Evolutionary conservation across 2,888 invertebrate genomes (phyloP).

Genomic region (Diadegma fenestrale): DNA sequence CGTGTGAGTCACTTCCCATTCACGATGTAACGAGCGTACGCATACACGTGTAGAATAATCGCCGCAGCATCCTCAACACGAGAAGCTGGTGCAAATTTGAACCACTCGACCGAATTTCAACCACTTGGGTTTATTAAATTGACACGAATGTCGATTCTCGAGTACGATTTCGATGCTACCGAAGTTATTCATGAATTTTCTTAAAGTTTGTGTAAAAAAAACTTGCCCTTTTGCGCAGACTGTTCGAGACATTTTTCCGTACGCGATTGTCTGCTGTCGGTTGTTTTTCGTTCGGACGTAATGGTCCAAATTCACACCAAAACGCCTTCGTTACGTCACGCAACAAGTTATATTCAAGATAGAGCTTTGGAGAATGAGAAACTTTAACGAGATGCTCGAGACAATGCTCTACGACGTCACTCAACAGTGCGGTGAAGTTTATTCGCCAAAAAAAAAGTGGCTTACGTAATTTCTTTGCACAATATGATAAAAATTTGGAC

Average conservation of each 20-base stretch:
- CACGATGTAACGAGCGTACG: slow-evolving; percentile 57
- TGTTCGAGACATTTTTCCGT: background rate
- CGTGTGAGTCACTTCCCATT: slow-evolving; percentile 66
- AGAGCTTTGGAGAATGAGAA: slow-evolving; percentile 1
- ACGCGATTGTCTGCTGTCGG: no score
- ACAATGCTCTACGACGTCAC: background rate
- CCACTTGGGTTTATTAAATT: background rate
- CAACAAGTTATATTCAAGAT: background rate
- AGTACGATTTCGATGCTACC: background rate
- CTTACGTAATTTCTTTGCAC: background rate
- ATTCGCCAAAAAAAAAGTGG: background rate
- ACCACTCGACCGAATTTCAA: slow-evolving; percentile 13
- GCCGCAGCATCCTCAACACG: slow-evolving; percentile 11
- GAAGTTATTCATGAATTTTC: slow-evolving; percentile 1
- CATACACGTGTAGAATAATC: slow-evolving; percentile 26
- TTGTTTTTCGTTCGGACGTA: background rate
- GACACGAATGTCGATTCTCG: background rate
- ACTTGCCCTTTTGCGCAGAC: background rate
- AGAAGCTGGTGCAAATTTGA: slow-evolving; percentile 26
- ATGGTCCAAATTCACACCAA: background rate
- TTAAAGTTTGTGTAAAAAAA: background rate
- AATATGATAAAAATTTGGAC: background rate
- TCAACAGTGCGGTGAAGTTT: background rate
- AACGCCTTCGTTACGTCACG: background rate
- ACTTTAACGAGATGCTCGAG: slow-evolving; percentile 1